Evolutionary conservation across 2,113 vertebrate species (phyloP).

Genomic region (Pachycephala philippinensis): DNA sequence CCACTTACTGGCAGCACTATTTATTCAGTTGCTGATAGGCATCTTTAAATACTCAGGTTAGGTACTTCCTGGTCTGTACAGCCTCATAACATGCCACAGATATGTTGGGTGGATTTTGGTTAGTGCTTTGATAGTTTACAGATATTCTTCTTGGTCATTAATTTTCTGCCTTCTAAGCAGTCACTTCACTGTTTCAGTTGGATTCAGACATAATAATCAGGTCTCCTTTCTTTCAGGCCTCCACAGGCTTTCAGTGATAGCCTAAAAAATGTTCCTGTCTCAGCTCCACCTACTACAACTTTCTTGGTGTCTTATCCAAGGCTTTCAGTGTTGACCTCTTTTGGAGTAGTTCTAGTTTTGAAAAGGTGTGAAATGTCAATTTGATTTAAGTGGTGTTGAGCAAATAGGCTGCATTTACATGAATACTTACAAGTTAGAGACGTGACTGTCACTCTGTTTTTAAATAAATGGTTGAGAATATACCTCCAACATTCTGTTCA

Average conservation of each 20-base stretch:
- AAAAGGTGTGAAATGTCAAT: constrained; percentile 56
- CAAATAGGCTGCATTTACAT: constrained; percentile 51
- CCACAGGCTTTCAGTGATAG: background rate
- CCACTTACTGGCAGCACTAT: background rate
- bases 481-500: background rate
- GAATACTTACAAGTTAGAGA: constrained; percentile 37
- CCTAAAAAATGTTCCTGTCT: background rate
- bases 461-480: constrained; percentile 32
- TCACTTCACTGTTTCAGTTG: background rate
- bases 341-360: background rate
- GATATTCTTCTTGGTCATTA: background rate
- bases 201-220: background rate
- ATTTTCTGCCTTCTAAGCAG: background rate
- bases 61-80: background rate
- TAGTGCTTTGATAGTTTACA: background rate
- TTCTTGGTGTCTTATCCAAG: background rate
- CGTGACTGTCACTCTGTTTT: constrained; percentile 41
- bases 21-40: background rate
- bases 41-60: background rate
- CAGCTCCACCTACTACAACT: background rate
- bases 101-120: background rate
- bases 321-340: background rate
- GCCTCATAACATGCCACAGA: background rate
- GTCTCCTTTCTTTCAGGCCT: background rate
- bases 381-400: background rate